Conservation (phyloP, 2,888 invertebrate species). For the Ephialtes manifestator region DNA sequence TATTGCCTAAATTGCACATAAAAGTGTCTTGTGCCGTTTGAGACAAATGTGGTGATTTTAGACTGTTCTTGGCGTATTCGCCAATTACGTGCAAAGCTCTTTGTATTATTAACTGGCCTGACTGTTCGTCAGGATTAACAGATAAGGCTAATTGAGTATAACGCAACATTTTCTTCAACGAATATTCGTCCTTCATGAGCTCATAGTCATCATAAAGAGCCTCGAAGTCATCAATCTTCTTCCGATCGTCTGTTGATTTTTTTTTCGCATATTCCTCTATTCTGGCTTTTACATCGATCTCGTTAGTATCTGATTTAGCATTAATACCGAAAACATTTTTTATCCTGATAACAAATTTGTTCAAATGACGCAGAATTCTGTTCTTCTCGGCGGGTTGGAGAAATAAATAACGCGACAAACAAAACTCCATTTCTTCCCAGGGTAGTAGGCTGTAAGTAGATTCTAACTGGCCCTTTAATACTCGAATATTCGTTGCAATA, state of each 20-base stretch:
- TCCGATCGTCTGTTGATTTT: background rate
- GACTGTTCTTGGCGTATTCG: background rate
- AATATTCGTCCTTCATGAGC: background rate
- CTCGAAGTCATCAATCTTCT: background rate
- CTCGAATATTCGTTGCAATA: background rate
- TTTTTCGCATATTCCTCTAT: background rate
- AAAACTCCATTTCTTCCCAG: constrained; percentile 1
- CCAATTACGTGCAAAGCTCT: constrained; percentile 2
- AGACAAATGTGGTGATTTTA: background rate
- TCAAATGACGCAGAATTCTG: background rate
- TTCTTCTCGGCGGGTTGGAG: background rate
- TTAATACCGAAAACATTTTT: background rate
- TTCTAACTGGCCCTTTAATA: background rate
- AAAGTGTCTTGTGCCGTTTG: background rate
- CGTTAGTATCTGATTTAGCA: background rate
- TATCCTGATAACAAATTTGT: background rate
- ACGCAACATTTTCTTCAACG: background rate
- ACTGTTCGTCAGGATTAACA: background rate
- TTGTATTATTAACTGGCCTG: background rate
- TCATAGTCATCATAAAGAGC: background rate
- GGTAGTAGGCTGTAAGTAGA: background rate
- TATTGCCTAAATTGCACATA: background rate
- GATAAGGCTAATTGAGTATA: background rate
- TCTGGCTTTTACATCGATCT: background rate
- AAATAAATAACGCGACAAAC: background rate